Evolutionary conservation across 1,140 invertebrate genomes (phyloP).

Genomic region (Drosophila lini): DNA sequence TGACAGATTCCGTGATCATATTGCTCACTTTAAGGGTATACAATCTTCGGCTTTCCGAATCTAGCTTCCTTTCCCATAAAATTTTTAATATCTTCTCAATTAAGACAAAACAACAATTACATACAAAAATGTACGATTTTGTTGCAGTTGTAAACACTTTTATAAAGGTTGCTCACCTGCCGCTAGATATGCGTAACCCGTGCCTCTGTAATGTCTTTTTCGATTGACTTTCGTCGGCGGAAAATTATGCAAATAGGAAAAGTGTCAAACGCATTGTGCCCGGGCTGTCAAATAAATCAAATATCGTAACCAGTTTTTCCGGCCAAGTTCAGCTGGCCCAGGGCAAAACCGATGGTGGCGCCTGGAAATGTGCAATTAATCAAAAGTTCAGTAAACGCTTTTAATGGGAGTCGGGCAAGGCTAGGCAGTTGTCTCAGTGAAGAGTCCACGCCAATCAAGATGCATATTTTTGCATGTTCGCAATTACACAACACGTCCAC

Average conservation of each 20-base stretch:
- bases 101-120: no score
- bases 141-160: no score
- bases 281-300: slow-evolving; percentile 50
- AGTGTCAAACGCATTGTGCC: slow-evolving; percentile 59
- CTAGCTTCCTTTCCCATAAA: not conserved
- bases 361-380: slow-evolving; percentile 66
- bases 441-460: slow-evolving; percentile 65
- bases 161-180: slow-evolving; percentile 14
- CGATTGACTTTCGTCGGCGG: slow-evolving; percentile 12
- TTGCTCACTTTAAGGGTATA: no score
- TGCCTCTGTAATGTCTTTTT: slow-evolving; percentile 2
- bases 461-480: slow-evolving; percentile 68
- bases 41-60: no score
- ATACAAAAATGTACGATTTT: slow-evolving; percentile 1
- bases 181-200: not conserved
- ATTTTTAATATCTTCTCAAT: not conserved
- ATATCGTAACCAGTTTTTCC: slow-evolving; percentile 57
- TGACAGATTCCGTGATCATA: no score
- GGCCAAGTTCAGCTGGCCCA: slow-evolving; percentile 29
- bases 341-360: slow-evolving; percentile 38
- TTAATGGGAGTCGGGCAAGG: slow-evolving; percentile 19
- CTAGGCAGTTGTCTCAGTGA: slow-evolving; percentile 6
- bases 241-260: slow-evolving; percentile 64
- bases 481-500: slow-evolving; percentile 69
- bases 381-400: slow-evolving; percentile 61